Evolutionary conservation across 2,113 vertebrate genomes (phyloP), one percentile per base, ranked within the genome.

Genomic region (Shinisaurus crocodilurus): DNA sequence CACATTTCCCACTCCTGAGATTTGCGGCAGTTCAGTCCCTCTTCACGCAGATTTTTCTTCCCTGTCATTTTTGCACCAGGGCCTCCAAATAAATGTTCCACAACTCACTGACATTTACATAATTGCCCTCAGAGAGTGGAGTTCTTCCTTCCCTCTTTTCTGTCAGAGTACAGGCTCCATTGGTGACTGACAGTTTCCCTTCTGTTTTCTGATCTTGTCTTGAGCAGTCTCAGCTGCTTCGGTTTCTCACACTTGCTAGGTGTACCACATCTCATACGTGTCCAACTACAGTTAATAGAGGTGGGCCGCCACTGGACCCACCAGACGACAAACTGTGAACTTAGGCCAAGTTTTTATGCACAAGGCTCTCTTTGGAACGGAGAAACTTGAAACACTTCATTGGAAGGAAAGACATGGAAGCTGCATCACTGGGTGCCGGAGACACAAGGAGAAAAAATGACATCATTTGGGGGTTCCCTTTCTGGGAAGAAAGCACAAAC

Each of bases 11-110:
- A n/a, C 43, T 82, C 23, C 43, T 34, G n/a, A 50, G 65, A 57
- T 86, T 85, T 75, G 67, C 45, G 37, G 82, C 40, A 63, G 9
- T 77, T 74, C 40, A 72, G 69, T 79, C 50, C 67, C 40, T 77
- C 43, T 50, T 12, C 50, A 54, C 43, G 34, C 40, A 88, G 54
- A 50, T 87, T 82, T 77, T 82, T 82, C 45, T 79, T 65, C 43
- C 77, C 83, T 81, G 76, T 91, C 74, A 72, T 69, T 91, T 91
- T 85, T 91, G 75, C 82, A 86, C 50, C 50, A 72, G 63, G 86
- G 87, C 29, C 85, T 76, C 89, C 37, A 50, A 45, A 85, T 50
- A 27, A 69, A 57, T 76, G 84, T 90, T 87, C 87, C 60, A 1
- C 12, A 67, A 37, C 9, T 76, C 79, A 32, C 16, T 82, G 91